phyloP scores from a whole-genome alignment of 2,888 invertebrate genomes.

The Athetis lepigone region DNA sequence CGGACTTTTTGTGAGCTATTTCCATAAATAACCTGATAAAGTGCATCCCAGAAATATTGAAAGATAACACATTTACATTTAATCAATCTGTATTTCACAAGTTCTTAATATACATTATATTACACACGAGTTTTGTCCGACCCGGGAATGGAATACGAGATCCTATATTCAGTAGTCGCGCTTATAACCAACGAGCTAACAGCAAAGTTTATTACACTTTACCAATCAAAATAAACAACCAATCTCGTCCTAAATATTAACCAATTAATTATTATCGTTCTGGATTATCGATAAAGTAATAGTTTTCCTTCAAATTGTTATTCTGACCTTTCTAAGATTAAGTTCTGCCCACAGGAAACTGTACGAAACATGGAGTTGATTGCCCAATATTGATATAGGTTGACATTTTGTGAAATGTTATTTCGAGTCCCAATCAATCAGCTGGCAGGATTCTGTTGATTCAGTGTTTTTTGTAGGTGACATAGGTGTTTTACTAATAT shows the following conservation, averaged over 20 bases:
- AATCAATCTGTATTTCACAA: too few species aligned
- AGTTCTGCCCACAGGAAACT: conserved; percentile 6
- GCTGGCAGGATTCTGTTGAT: neutral
- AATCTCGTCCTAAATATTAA: conserved; percentile 10
- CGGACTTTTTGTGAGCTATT: too few species aligned
- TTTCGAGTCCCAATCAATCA: conserved; percentile 11
- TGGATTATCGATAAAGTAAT: conserved; percentile 24
- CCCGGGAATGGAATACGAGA: too few species aligned
- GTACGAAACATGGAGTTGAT: neutral
- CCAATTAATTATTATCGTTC: conserved; percentile 2
- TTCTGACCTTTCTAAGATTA: conserved; percentile 28
- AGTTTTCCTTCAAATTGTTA: conserved; percentile 12
- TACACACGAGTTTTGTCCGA: too few species aligned
- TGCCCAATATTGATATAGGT: conserved; percentile 1
- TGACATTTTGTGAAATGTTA: conserved; percentile 13
- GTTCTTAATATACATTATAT: too few species aligned
- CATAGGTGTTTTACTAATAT: neutral
- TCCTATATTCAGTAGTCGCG: too few species aligned
- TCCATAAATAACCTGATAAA: too few species aligned
- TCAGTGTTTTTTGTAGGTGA: neutral
- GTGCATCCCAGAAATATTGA: too few species aligned
- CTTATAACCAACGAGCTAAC: too few species aligned
- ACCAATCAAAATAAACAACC: conserved; percentile 13
- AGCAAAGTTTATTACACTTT: neutral
- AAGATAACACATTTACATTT: too few species aligned